Evolutionary conservation across 2,113 vertebrate genomes (phyloP).

Genomic region (Calonectris borealis): DNA sequence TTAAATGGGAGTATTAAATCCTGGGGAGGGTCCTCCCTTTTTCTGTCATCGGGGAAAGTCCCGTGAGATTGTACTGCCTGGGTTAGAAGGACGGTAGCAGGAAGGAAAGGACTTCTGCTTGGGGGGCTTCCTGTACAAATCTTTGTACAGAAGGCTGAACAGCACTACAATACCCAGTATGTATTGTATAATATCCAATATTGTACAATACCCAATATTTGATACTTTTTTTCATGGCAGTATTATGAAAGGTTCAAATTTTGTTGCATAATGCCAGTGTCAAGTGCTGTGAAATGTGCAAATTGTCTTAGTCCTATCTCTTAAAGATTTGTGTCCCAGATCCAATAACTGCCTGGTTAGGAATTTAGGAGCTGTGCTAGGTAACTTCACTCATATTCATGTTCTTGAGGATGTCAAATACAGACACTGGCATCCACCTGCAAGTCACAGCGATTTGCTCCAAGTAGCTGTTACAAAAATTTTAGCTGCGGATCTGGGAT

Average conservation of each 20-base stretch:
- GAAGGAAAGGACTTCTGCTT: background rate
- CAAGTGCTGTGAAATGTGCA: background rate
- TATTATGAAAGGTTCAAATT: background rate
- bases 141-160: background rate
- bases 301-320: background rate
- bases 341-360: background rate
- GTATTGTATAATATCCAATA: background rate
- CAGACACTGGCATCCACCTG: background rate
- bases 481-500: background rate
- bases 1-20: background rate
- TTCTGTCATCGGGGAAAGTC: background rate
- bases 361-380: background rate
- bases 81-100: background rate
- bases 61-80: background rate
- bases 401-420: background rate
- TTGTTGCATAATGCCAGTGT: background rate
- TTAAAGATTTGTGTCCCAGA: background rate
- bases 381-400: background rate
- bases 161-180: background rate
- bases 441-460: background rate
- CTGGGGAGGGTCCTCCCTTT: background rate
- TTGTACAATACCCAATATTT: background rate
- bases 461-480: background rate
- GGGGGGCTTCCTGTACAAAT: background rate
- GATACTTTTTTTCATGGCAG: background rate